Evolutionary conservation across 2,113 vertebrate species (phyloP).

Genomic region (Prietella phreatophila): DNA sequence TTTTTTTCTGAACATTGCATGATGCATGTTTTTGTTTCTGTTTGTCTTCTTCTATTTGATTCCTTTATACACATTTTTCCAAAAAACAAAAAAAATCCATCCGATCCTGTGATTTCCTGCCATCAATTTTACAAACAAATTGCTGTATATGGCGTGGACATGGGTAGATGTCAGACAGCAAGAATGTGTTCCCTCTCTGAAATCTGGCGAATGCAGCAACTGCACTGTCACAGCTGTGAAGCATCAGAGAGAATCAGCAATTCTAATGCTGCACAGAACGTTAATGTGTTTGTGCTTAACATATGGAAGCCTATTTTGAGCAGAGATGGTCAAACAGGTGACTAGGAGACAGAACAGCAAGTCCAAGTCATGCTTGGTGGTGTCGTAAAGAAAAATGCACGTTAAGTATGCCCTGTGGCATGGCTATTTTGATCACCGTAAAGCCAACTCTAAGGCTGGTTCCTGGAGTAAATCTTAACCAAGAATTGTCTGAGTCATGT

Average conservation of each 20-base stretch:
- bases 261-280: conserved; percentile 12
- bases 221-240: conserved; percentile 19
- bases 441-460: neutral
- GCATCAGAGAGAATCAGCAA: conserved; percentile 10
- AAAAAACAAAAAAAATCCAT: neutral
- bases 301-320: conserved; percentile 39
- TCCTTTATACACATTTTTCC: neutral
- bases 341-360: neutral
- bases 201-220: neutral
- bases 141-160: neutral
- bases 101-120: neutral
- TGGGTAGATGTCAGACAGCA: neutral
- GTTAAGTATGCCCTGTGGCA: neutral
- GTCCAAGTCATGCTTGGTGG: conserved; percentile 24
- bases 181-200: neutral
- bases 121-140: neutral
- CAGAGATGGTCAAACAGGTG: conserved; percentile 11
- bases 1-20: neutral
- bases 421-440: neutral
- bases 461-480: neutral
- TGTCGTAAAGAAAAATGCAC: conserved; percentile 14
- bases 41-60: neutral
- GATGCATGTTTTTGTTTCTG: neutral
- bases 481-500: neutral
- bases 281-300: conserved; percentile 21